Conservation (phyloP, 35 echinoderm and acorn worm genomes). For the Lytechinus pictus region DNA sequence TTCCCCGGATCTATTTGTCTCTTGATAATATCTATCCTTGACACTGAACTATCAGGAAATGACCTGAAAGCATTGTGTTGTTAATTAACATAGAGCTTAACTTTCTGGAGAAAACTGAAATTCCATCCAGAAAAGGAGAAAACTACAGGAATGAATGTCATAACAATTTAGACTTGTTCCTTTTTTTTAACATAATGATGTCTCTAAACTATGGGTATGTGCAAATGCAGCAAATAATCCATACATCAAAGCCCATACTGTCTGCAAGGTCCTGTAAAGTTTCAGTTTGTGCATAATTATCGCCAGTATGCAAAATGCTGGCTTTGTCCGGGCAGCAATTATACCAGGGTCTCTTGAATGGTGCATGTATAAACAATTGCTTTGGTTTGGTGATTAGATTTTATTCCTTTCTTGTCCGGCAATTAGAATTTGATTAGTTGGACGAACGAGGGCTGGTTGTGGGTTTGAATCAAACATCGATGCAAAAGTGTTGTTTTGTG, state of each 20-base stretch:
- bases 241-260: neutral
- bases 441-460: neutral
- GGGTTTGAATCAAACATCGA: neutral
- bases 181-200: neutral
- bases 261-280: neutral
- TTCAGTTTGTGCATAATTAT: neutral
- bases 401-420: neutral
- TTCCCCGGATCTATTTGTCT: too few species aligned
- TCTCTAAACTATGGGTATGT: too few species aligned
- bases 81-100: too few species aligned
- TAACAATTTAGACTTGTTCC: neutral
- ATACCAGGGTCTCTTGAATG: neutral
- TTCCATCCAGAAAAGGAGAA: too few species aligned
- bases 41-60: too few species aligned
- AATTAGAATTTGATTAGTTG: neutral
- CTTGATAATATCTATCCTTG: too few species aligned
- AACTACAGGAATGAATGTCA: neutral
- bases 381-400: neutral
- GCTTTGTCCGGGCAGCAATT: neutral
- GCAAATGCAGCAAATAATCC: too few species aligned
- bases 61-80: too few species aligned
- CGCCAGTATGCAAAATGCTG: neutral
- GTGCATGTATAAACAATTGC: neutral
- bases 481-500: neutral
- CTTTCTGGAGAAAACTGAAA: too few species aligned